Evolutionary conservation across 2,888 invertebrate genomes (phyloP).

Genomic region (Ophraella communa): DNA sequence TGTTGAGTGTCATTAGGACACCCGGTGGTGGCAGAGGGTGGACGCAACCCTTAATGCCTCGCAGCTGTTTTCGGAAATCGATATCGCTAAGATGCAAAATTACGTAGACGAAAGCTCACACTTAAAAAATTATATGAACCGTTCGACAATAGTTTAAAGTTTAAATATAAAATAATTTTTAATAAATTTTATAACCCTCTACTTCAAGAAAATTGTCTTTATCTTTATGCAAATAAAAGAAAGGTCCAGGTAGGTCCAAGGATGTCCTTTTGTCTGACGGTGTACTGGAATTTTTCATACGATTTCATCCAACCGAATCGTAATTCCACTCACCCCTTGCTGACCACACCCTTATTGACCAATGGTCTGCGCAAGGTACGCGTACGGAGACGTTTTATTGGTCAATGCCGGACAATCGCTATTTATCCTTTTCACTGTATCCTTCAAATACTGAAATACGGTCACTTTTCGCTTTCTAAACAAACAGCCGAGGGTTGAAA

Average conservation of each 20-base stretch:
- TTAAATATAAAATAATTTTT: no score
- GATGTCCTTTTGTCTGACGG: slow-evolving; percentile 1
- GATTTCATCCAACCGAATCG: slow-evolving; percentile 49
- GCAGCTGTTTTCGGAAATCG: slow-evolving; percentile 48
- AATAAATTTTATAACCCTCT: no score
- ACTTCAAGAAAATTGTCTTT: no score
- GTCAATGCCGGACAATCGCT: slow-evolving; percentile 42
- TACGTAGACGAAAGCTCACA: slow-evolving; percentile 1
- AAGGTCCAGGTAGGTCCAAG: background rate
- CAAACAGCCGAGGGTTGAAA: background rate
- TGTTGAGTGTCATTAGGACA: slow-evolving; percentile 58
- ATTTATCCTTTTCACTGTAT: slow-evolving; percentile 21
- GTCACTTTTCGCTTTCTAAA: background rate
- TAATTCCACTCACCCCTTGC: slow-evolving; percentile 47
- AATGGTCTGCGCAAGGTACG: slow-evolving; percentile 51
- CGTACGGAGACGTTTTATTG: slow-evolving; percentile 40
- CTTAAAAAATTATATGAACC: background rate
- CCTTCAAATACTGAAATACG: slow-evolving; percentile 2
- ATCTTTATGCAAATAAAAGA: background rate
- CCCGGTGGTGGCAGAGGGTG: slow-evolving; percentile 54
- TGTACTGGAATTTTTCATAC: slow-evolving; percentile 21
- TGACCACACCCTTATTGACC: slow-evolving; percentile 59
- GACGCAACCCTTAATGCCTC: slow-evolving; percentile 39
- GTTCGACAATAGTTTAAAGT: background rate
- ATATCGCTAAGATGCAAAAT: slow-evolving; percentile 36